A percentile compares a stretch with the other conserved stretches of the same genome.
These are phyloP conservation scores for Epiblema foenella DNA, from an alignment of 2,888 invertebrate species.

Conservation along the genomic window DNA sequence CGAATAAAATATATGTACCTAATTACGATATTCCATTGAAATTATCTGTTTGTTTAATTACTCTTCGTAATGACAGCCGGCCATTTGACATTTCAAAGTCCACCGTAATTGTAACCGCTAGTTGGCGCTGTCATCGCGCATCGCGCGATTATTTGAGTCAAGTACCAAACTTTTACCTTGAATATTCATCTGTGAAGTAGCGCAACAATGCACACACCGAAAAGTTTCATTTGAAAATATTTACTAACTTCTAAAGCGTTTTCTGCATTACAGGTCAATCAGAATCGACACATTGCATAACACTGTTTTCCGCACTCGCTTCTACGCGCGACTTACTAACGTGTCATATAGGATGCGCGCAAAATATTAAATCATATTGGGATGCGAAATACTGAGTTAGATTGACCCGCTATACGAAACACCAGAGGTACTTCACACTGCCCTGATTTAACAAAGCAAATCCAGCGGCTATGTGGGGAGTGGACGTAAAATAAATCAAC, in stretches of 20 bases:
- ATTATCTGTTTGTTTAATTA: too few species aligned
- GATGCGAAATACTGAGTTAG: background rate
- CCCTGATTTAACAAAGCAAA: slow-evolving; percentile 32
- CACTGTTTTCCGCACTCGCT: background rate
- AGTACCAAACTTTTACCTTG: too few species aligned
- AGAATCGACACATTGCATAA: background rate
- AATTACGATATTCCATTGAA: too few species aligned
- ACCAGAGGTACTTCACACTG: slow-evolving; percentile 24
- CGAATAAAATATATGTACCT: too few species aligned
- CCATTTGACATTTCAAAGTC: too few species aligned
- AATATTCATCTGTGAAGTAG: background rate
- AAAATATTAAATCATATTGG: background rate
- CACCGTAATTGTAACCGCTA: too few species aligned
- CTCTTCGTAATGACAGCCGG: too few species aligned
- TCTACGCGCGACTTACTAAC: background rate
- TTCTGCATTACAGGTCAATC: background rate
- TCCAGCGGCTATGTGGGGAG: slow-evolving; percentile 20
- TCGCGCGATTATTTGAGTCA: too few species aligned
- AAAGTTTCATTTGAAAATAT: background rate
- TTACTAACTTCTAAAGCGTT: background rate
- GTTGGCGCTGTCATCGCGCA: too few species aligned
- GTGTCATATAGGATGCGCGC: background rate
- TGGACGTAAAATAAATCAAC: background rate
- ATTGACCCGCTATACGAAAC: background rate
- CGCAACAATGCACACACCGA: background rate